Conservation (phyloP, 2,113 vertebrate genomes). For the Vulpes lagopus region DNA sequence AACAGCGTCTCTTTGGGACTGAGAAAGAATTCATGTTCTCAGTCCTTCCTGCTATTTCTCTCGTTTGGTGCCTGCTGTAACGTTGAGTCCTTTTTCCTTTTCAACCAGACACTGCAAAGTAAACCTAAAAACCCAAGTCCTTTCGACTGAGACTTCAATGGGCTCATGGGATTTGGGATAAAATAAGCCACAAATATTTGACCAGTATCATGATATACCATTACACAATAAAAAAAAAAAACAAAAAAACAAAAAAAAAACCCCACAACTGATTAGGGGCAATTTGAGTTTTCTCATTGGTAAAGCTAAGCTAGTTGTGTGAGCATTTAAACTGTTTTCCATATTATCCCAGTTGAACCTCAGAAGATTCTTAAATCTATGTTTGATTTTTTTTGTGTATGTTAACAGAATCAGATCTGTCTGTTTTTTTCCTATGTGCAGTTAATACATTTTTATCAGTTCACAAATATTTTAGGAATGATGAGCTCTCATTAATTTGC, state of each 20-base stretch:
- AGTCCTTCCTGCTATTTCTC: constrained; percentile 55
- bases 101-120: constrained; percentile 38
- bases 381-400: background rate
- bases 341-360: background rate
- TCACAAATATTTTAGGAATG: constrained; percentile 49
- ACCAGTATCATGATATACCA: background rate
- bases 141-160: background rate
- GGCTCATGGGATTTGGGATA: background rate
- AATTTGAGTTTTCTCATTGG: constrained; percentile 46
- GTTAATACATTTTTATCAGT: constrained; percentile 10
- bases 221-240: background rate
- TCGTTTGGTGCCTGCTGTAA: constrained; percentile 24
- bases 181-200: background rate
- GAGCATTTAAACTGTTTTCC: constrained; percentile 27
- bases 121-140: constrained; percentile 42
- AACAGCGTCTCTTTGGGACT: constrained; percentile 16
- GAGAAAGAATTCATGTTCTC: constrained; percentile 30
- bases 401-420: background rate
- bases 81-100: background rate
- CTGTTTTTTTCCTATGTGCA: background rate
- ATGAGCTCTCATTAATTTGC: background rate
- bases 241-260: background rate
- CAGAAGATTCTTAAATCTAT: constrained; percentile 11
- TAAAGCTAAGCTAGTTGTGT: background rate
- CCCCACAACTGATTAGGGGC: background rate